Evolutionary conservation across 2,888 invertebrate species (phyloP), one percentile per base, ranked within the genome.

Genomic region (Diarsia brunnea): DNA sequence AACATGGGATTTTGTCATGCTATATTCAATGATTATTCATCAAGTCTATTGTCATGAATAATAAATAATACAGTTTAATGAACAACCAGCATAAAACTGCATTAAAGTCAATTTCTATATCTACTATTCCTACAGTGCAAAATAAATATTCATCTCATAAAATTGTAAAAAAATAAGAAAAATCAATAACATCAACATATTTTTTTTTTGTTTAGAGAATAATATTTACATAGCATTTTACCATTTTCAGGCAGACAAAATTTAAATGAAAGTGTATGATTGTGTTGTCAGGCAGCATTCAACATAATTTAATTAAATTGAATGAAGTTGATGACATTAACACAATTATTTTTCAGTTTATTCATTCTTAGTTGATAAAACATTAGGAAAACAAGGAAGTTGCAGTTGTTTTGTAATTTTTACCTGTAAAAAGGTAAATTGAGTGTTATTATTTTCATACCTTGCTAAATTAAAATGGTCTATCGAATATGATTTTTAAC

Each of bases 1-100:
- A 64, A 82, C 53, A 76, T 24, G 43, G 19, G 16, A 61, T 49
- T 69, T 69, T 61, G 27, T n/a, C 43, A 31, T 69, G 24, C 16
- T 51, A 53, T 11, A 4, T 24, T 38, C 11, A 64, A 58, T 5
- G 0, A 55, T 67, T 31, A 27, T 51, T 38, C n/a, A n/a, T 45
- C 12, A 51, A 31, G 21, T 55, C 4, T 24, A 19, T 24, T 16
- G 45, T 24, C 24, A 45, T 31, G 10, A 55, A 31, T 53, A 73
- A 24, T n/a, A 72, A 45, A 72, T 72, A 2, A 10, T 55, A 14
- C 0, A 73, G 2, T 77, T 8, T 24, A 53, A 27, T n/a, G 2
- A 24, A 47, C n/a, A 21, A 31, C 4, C 45, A n/a, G 14, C 8
- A n/a, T 19, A 31, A 0, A 12, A 31, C 7, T 16, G 43, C 3